Evolutionary conservation across 2,113 vertebrate species (phyloP), one percentile per base, ranked within the genome.

Genomic region (Sander vitreus): DNA sequence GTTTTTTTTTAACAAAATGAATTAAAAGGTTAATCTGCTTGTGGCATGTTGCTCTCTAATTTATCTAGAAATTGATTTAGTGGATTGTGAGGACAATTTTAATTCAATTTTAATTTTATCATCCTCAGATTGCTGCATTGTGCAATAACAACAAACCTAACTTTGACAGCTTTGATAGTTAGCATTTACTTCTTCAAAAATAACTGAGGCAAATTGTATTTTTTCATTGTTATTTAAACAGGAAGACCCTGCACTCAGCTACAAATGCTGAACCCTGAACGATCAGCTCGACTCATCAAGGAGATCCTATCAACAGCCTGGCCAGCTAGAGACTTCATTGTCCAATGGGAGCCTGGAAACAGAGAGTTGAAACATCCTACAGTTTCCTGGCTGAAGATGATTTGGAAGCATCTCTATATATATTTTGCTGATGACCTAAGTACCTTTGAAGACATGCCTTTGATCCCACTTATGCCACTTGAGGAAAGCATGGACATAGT

Each of bases 351-450:
- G 86, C 97, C 97, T 79, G 93, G 93, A 77, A 96, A 96, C 86
- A 94, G 92, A 93, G 96, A 97, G 70, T 95, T 94, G 89, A 96
- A 94, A n/a, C 97, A 99, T 67, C 98, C 98, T 0, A 86, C 96
- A 36, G 14, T 96, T 91, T 95, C 96, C 39, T 99, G 98, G 98
- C 91, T 99, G 58, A 97, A 96, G 88, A 96, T 96, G 95, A 94
- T 99, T 85, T 99, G 98, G 98, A 99, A 97, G 91, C 96, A 98
- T 91, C 94, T 99, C 0, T 99, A 99, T 63, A 97, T 99, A 76
- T 89, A 99, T 94, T 99, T 99, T 95, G 84, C 97, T 75, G 97
- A 98, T 86, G 97, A 99, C 86, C 86, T 99, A 85, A 95, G 95
- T 83, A 89, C 94, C 19, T 98, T 99, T 95, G 97, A 99, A 92